Conservation (phyloP, 2,888 invertebrate species). For the Hydraecia micacea region DNA sequence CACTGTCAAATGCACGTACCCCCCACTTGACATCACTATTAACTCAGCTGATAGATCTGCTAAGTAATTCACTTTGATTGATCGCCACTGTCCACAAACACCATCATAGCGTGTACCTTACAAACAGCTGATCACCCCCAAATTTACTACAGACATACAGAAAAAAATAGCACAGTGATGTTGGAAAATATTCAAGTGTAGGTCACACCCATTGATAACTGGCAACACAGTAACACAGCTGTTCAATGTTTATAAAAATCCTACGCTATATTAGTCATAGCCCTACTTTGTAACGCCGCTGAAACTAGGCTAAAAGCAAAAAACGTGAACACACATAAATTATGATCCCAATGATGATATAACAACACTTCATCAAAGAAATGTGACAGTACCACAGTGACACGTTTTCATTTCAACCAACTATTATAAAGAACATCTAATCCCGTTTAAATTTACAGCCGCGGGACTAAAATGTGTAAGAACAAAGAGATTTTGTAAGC, state of each 20-base stretch:
- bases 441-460: constrained; percentile 64
- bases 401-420: constrained; percentile 55
- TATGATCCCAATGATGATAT: constrained; percentile 31
- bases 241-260: constrained; percentile 56
- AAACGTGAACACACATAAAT: constrained; percentile 57
- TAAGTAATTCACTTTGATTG: constrained; percentile 40
- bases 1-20: constrained; percentile 30
- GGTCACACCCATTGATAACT: constrained; percentile 58
- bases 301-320: constrained; percentile 46
- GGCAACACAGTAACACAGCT: constrained; percentile 51
- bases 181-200: constrained; percentile 29
- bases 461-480: constrained; percentile 63
- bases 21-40: constrained; percentile 39
- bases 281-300: constrained; percentile 21
- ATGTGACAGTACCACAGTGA: constrained; percentile 39
- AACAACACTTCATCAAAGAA: constrained; percentile 25
- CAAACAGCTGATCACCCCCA: constrained; percentile 43
- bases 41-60: constrained; percentile 47
- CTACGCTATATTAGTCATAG: constrained; percentile 49
- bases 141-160: not conserved
- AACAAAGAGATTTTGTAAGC: constrained; percentile 75
- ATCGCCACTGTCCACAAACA: constrained; percentile 26
- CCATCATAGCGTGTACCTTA: constrained; percentile 3
- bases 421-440: constrained; percentile 61
- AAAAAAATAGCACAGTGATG: constrained; percentile 6